Evolutionary conservation across 2,113 vertebrate species (phyloP), one percentile per base, ranked within the genome.

Genomic region (Myrmophylax atrothorax): DNA sequence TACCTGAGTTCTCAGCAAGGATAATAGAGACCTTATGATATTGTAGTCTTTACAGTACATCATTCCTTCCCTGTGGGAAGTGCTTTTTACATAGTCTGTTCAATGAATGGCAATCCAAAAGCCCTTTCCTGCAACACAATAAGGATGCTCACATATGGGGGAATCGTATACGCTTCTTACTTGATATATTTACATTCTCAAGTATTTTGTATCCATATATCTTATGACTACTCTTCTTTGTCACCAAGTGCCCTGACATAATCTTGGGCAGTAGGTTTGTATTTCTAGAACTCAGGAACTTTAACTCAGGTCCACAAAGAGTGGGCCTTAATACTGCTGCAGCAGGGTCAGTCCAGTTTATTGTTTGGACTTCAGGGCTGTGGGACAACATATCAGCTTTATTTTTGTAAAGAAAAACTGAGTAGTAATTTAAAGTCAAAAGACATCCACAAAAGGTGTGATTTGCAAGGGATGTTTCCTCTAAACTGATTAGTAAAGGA

Each of bases 1-100:
- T 97, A 55, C 89, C 94, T 59, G 93, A 97, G 49, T 72, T 98
- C 28, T 95, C 96, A 60, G 28, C 93, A 94, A 94, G 68, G 42
- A 8, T 7, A 72, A 40, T 2, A 77, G 58, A 87, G 59, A 94
- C 63, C 12, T 49, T 37, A 22, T 28, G 24, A 35, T 3, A 3
- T 62, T 73, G 56, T 37, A 13, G n/a, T 83, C 18, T 58, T 85
- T 25, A 35, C 1, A 0, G 12, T 62, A 47, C 23, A 13, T 56
- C 6, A 46, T 64, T 69, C 35, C n/a, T 88, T 79, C 55, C 40
- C 33, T 66, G n/a, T 70, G 50, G 22, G 84, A 84, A 74, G 10
- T 37, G 37, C 5, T 40, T 77, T 76, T 66, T 55, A 55, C 12
- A 7, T 16, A 68, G 35, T 53, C 62, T 82, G 26, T 68, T 92